phyloP scores from a whole-genome alignment of 2,888 invertebrate species.

The Pogonocherus hispidulus region DNA sequence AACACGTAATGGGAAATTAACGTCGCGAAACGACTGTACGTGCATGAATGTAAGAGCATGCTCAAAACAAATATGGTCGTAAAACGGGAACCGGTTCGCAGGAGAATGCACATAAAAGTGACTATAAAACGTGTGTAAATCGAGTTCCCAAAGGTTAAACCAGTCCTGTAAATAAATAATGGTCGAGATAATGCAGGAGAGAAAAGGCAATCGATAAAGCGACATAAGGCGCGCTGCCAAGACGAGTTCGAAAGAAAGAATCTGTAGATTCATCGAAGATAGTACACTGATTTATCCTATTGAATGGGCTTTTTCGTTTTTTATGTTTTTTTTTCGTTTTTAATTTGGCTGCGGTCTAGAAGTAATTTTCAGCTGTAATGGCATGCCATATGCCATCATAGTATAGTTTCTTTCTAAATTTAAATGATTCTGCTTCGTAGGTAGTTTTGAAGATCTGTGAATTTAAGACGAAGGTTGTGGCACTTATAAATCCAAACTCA shows the following conservation, averaged over 20 bases:
- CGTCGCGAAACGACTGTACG: conserved; percentile 28
- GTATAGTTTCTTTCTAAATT: too few species aligned
- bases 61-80: conserved; percentile 36
- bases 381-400: too few species aligned
- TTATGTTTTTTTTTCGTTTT: conserved; percentile 2
- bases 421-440: too few species aligned
- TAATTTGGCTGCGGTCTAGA: background rate
- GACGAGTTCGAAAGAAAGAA: conserved; percentile 12
- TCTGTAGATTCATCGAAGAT: conserved; percentile 23
- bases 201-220: conserved; percentile 37
- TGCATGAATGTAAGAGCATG: conserved; percentile 30
- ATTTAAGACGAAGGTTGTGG: too few species aligned
- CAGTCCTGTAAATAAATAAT: conserved; percentile 36
- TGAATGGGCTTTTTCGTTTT: conserved; percentile 11
- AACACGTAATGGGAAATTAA: conserved; percentile 30
- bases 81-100: conserved; percentile 30
- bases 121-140: conserved; percentile 37
- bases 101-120: conserved; percentile 36
- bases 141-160: conserved; percentile 39
- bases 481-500: too few species aligned
- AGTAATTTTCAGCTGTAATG: background rate
- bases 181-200: conserved; percentile 34
- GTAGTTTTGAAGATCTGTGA: too few species aligned
- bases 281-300: conserved; percentile 26
- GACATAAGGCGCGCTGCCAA: conserved; percentile 34